phyloP scores from a whole-genome alignment of 2,113 vertebrate genomes.

The Sylvilagus bachmani region DNA sequence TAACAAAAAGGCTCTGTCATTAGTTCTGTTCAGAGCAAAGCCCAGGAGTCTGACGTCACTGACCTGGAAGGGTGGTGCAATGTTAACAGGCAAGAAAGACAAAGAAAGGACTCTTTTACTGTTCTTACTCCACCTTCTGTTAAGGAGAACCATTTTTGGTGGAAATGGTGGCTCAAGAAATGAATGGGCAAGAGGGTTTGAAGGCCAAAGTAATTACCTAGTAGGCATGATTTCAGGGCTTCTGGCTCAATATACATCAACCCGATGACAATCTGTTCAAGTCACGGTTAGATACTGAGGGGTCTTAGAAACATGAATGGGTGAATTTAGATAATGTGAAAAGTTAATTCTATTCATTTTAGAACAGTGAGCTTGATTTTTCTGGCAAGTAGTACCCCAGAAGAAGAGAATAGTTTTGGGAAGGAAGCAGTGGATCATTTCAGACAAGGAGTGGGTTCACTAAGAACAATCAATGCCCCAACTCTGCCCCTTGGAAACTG shows the following conservation, averaged over 20 bases:
- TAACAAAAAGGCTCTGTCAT: slow-evolving; percentile 24
- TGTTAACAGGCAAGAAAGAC: slow-evolving; percentile 30
- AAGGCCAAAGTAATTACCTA: not conserved
- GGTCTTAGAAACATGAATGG: not conserved
- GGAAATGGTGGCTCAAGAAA: slow-evolving; percentile 13
- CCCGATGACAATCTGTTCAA: not conserved
- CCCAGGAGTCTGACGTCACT: slow-evolving; percentile 33
- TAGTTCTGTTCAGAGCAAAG: not conserved
- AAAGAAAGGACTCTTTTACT: not conserved
- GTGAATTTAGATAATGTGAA: not conserved
- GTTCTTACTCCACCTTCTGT: not conserved
- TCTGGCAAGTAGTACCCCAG: not conserved
- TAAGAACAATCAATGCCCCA: not conserved
- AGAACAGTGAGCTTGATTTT: not conserved
- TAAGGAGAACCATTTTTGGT: not conserved
- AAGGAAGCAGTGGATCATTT: not conserved
- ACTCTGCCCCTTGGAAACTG: not conserved
- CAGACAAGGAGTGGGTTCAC: not conserved
- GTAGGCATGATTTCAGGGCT: not conserved
- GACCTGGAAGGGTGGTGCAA: slow-evolving; percentile 42
- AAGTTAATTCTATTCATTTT: not conserved
- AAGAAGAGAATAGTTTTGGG: not conserved
- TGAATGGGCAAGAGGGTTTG: not conserved
- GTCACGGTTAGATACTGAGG: not conserved
- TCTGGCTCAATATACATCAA: not conserved